Percentiles rank a stretch among this genome's conserved stretches.
Evolutionary conservation across 2,888 invertebrate species (phyloP).

Genomic region (Autographa gamma): DNA sequence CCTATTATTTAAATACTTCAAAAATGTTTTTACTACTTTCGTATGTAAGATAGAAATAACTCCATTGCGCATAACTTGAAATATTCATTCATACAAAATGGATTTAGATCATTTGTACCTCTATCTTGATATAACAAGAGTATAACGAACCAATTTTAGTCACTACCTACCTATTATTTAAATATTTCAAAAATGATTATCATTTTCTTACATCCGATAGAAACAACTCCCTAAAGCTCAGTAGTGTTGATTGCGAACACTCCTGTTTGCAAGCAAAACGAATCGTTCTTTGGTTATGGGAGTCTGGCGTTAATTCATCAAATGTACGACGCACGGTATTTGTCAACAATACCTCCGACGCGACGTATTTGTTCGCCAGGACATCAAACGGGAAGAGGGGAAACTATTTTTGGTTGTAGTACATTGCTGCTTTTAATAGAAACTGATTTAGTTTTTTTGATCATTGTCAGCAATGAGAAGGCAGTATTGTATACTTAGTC

Average conservation of each 20-base stretch:
- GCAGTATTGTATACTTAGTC: background rate
- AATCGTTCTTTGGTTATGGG: constrained; percentile 3
- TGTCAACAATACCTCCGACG: constrained; percentile 49
- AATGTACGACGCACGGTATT: constrained; percentile 47
- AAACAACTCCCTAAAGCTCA: background rate
- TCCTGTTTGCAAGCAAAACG: background rate
- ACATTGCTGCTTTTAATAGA: constrained; percentile 35
- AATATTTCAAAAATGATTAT: no score
- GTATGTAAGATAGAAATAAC: no score
- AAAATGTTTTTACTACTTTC: no score
- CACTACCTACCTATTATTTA: no score
- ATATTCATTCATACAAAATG: no score
- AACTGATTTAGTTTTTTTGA: background rate
- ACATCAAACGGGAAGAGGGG: background rate
- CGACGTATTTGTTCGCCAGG: constrained; percentile 42
- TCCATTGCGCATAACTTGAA: no score
- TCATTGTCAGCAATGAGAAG: background rate
- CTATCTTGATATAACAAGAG: no score
- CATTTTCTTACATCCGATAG: background rate
- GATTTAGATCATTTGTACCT: no score
- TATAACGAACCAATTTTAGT: no score
- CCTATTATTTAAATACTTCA: no score
- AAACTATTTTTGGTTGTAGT: constrained; percentile 9
- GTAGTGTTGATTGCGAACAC: background rate
- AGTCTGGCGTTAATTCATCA: constrained; percentile 44